Base-by-base conservation (phyloP, 2,888 invertebrate genomes). In the Diloba caeruleocephala region DNA sequence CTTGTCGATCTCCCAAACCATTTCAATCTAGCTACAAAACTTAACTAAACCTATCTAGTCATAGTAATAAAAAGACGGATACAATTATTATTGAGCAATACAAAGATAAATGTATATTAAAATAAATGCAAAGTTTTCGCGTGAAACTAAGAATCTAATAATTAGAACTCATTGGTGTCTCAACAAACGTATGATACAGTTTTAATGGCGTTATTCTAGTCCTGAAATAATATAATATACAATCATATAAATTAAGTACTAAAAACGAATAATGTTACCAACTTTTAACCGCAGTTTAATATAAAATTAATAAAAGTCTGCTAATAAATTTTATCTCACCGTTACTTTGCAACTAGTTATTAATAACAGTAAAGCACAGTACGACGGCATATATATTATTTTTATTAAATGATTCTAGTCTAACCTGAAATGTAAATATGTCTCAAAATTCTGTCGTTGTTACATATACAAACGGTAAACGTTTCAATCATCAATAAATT, bases 131-230 rank as follows among this genome's bases (percentile, higher is more conserved):
- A 76, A 64, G 51, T 66, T 48, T 68, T 72, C 55, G 70, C 59
- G 76, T 67, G 33, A 71, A 56, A 71, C 52, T 59, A 79, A 73
- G 70, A 69, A 76, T 72, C 70, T 76, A 78, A 74, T 74, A 82
- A 75, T 53, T 82, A 86, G 78, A 80, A 77, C 80, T 91, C 89
- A 90, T 92, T 91, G 91, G 89, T 90, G 84, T 74, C 41, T 67
- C 57, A 64, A 65, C 42, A 65, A 63, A 45, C 32, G 41, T 71
- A 71, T 56, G 25, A 56, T 72, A 72, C 59, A 72, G 29, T 21
- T 55, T 36, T 41, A 46, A 38, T 46, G 29, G 41, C n/a, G 26
- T 38, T 56, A 71, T 37, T n/a, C 66, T 61, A 55, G 34, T 53
- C 36, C 17, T 12, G 36, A 37, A 50, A 45, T 53, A 39, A 54